phyloP scores from a whole-genome alignment of 2,797 vertebrate genomes.

The Thamnophis elegans region DNA sequence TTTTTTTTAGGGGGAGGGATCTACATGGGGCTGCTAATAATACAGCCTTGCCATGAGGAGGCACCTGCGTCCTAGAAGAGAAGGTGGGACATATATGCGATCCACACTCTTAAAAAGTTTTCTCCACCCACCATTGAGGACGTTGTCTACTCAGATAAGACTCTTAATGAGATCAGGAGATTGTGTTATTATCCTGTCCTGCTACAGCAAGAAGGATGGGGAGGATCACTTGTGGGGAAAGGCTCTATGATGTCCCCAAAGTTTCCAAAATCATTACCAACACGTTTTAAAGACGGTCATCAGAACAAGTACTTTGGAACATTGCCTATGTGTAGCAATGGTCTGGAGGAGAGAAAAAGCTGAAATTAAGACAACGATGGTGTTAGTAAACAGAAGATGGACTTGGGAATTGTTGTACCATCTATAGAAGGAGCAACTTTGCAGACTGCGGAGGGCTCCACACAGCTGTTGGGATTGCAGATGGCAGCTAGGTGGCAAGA shows the following conservation, averaged over 20 bases:
- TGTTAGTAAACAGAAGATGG: background rate
- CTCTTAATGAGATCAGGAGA: background rate
- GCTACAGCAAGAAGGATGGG: background rate
- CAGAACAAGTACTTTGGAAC: background rate
- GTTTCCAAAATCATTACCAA: background rate
- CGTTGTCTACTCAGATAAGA: background rate
- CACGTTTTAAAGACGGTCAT: background rate
- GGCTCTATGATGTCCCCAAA: background rate
- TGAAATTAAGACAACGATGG: background rate
- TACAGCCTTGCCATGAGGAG: background rate
- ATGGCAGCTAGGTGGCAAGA: background rate
- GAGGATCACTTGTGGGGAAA: background rate
- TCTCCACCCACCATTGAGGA: background rate
- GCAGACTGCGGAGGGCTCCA: background rate
- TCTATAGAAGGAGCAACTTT: background rate
- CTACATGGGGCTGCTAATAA: background rate
- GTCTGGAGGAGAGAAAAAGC: background rate
- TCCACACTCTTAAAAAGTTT: background rate
- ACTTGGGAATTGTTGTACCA: background rate
- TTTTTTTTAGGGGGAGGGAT: background rate
- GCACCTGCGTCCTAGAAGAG: background rate
- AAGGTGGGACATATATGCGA: background rate
- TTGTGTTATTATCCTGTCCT: background rate
- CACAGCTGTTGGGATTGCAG: background rate
- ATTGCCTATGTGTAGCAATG: background rate